A percentile compares a stretch with the other conserved stretches of the same genome.
Conservation (phyloP, 2,113 vertebrate species). For the Oplegnathus fasciatus region DNA sequence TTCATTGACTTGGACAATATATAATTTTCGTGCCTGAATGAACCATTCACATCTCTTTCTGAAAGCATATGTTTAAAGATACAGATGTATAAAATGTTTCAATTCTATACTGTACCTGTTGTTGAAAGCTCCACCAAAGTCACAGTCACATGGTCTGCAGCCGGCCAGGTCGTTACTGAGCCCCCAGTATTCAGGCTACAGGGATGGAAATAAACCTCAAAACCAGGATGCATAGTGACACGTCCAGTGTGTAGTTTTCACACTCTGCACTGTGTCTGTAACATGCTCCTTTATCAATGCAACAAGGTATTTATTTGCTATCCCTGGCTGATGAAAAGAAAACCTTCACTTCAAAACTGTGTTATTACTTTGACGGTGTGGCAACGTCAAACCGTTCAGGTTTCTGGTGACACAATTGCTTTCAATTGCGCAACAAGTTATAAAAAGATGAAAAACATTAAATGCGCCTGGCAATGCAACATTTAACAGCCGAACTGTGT, state of each 20-base stretch:
- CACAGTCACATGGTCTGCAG: constrained; percentile 89
- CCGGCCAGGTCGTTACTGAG: constrained; percentile 88
- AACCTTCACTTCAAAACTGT: too few species aligned
- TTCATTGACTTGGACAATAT: background rate
- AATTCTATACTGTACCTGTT: constrained; percentile 86
- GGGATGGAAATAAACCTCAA: constrained; percentile 19
- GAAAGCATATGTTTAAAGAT: background rate
- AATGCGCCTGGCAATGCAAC: too few species aligned
- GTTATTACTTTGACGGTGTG: background rate
- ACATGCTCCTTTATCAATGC: background rate
- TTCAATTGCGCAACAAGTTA: background rate
- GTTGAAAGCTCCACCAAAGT: constrained; percentile 90
- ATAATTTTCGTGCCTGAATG: background rate
- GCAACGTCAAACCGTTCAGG: background rate
- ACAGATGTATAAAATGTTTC: background rate
- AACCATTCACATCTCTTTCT: background rate
- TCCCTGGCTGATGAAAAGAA: background rate
- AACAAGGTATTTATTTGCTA: background rate
- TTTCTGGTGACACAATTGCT: background rate
- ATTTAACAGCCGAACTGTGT: too few species aligned
- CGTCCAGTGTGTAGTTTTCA: background rate
- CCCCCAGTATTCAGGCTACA: constrained; percentile 90
- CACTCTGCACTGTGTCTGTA: background rate
- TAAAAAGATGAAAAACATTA: background rate
- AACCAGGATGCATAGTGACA: background rate